Base-by-base conservation (phyloP, 2,797 vertebrate genomes). In the Anabacerthia variegaticeps region DNA sequence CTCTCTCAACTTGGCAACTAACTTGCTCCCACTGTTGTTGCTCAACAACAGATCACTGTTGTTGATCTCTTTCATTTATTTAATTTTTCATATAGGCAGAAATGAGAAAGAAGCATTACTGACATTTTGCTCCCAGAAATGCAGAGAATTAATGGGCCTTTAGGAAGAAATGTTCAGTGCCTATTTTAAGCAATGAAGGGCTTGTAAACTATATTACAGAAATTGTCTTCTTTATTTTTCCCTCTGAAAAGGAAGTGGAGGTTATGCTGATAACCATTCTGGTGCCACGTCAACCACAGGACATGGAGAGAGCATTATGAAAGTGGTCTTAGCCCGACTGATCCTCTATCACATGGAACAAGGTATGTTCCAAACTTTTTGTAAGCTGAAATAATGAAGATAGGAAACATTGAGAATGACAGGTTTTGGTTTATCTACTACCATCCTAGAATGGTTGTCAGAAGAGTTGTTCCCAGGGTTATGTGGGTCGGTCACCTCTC, bases 241-340 rank as follows among this genome's bases (percentile, higher is more conserved):
- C 3, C 2, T 76, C 84, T 91, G 87, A 46, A 78, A 98, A 99
- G 99, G 99, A 36, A 98, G 98, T 83, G 99, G 99, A 76, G 99
- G 99, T 49, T 99, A 99, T 54, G 99, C 99, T 66, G 99, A 99
- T 97, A 99, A 99, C 91, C 49, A 55, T 36, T 75, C 97, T 12
- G 99, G 99, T 92, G 99, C 99, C 2, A 95, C 98, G 67, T 99
- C 99, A 15, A 98, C 99, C 3, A 99, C 99, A 5, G 99, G 99
- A 67, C 98, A 99, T 7, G 99, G 99, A n/a, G 99, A 99, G 97
- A 98, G 98, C 96, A 99, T 99, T 96, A 99, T 99, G 98, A 99
- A 99, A 97, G 98, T 99, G 86, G 98, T 98, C 14, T 98, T 99
- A 85, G 98, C 98, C 82, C 97, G 99, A 93, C 98, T 99, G 79